Evolutionary conservation across 1,140 invertebrate genomes (phyloP).

Genomic region (Solenopsis fugax): DNA sequence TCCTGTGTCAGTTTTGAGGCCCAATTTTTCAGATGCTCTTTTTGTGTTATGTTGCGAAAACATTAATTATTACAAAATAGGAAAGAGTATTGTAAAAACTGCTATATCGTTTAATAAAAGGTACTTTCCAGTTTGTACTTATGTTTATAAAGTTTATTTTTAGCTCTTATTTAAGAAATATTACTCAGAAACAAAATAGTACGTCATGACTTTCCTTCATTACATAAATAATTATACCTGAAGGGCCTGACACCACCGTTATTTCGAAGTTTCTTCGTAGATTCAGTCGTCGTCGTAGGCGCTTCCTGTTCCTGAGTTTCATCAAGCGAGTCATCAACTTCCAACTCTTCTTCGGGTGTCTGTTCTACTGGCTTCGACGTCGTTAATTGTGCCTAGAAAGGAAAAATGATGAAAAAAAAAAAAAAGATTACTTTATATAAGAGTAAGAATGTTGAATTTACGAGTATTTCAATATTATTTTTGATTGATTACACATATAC

Average conservation of each 20-base stretch:
- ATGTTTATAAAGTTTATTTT: too few relatives aligned
- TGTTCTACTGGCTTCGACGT: conserved; percentile 79
- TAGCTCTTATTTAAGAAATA: too few relatives aligned
- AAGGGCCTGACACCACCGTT: conserved; percentile 88
- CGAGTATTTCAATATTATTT: neutral
- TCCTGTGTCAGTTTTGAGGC: too few relatives aligned
- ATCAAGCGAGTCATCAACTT: conserved; percentile 82
- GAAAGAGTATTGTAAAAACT: too few relatives aligned
- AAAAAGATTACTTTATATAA: conserved; percentile 9
- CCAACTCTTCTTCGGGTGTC: conserved; percentile 82
- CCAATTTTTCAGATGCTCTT: too few relatives aligned
- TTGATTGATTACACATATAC: neutral
- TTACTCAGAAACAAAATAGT: too few relatives aligned
- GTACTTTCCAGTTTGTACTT: too few relatives aligned
- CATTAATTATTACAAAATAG: too few relatives aligned
- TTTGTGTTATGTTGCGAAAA: too few relatives aligned
- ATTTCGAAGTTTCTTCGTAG: conserved; percentile 87
- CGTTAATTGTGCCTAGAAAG: conserved; percentile 74
- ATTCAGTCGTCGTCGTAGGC: conserved; percentile 89
- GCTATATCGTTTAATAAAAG: too few relatives aligned
- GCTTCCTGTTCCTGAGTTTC: conserved; percentile 84
- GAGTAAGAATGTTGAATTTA: neutral
- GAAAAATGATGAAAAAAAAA: neutral
- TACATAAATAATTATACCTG: conserved; percentile 69
- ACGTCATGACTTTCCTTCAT: too few relatives aligned